Base-by-base conservation (phyloP, 2,888 invertebrate genomes). In the Caenorhabditis uteleia region DNA sequence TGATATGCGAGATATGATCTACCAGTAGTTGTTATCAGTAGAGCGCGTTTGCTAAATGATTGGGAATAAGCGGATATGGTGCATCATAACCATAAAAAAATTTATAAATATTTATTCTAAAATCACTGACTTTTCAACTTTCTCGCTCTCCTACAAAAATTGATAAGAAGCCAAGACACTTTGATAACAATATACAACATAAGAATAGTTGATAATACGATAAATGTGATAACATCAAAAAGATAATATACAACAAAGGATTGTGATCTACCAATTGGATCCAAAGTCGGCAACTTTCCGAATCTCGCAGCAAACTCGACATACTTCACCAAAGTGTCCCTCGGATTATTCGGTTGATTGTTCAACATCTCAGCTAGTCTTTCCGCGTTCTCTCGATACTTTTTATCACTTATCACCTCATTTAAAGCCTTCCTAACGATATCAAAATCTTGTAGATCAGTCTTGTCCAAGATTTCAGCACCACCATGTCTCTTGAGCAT, bases 241-340 rank as follows among this genome's bases (percentile, higher is more conserved):
- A 43, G 42, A 39, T 23, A 56, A 21, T 56, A 56, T 16, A 31
- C 18, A 21, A 56, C 18, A 14, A 49, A 40, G 31, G 33, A 34
- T 14, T 42, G 34, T 8, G 49, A 31, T 20, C 56, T n/a, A 7
- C 56, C 56, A 29, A 31, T 23, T 6, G 39, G 48, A 31, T 56
- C 56, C 23, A 42, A 20, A 8, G 38, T 27, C 7, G 49, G 48
- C 12, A 49, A 34, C 12, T 36, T 36, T 16, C 56, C 56, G 27
- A 49, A 61, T 43, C 60, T 60, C 14, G 58, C 58, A 10, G 50
- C 58, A 21, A 75, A 75, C 39, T 71, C 69, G 18, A 66, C 56
- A 39, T 75, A 50, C 38, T 65, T 66, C 7, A 71, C 39, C 20
- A 74, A 38, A 18, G 48, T 38, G 25, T 74, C 69, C 14, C 59